These are phyloP conservation scores for Rhorus exstirpatorius DNA, from an alignment of 2,888 invertebrate species.

Conservation along the genomic window DNA sequence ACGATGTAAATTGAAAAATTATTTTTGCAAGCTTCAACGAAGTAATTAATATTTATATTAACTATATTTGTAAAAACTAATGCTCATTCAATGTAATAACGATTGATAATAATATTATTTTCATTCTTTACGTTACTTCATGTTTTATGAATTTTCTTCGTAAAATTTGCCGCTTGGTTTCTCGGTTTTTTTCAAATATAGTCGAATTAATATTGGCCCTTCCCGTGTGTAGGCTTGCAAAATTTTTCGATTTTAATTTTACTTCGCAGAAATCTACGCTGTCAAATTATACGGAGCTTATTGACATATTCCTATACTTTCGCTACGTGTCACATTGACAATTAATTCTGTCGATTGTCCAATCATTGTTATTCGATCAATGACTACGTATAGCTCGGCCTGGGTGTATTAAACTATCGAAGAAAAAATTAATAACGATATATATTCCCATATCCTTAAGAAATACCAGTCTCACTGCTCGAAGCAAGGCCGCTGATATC, in stretches of 20 bases:
- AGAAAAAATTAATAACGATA: constrained; percentile 44
- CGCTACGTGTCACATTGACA: not conserved
- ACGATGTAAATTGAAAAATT: too few relatives aligned
- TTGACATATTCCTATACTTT: not conserved
- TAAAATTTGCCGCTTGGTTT: not conserved
- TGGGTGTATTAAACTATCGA: constrained; percentile 12
- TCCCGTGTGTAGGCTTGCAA: too few relatives aligned
- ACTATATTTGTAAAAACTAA: too few relatives aligned
- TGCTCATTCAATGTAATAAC: not conserved
- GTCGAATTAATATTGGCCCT: too few relatives aligned
- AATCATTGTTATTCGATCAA: constrained; percentile 20
- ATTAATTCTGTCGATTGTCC: constrained; percentile 26
- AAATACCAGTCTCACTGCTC: constrained; percentile 31
- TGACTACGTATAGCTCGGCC: not conserved
- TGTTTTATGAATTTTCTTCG: not conserved
- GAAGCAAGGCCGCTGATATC: constrained; percentile 22
- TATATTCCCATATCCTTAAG: constrained; percentile 43
- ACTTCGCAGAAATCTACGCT: too few relatives aligned
- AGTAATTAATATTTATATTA: too few relatives aligned
- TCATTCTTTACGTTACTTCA: not conserved
- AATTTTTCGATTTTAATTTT: too few relatives aligned
- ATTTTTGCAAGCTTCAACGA: too few relatives aligned
- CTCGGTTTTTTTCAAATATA: too few relatives aligned
- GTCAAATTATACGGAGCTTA: too few relatives aligned
- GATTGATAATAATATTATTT: not conserved